Base-by-base conservation (phyloP, 2,888 invertebrate species). In the Drosophila lutescens region DNA sequence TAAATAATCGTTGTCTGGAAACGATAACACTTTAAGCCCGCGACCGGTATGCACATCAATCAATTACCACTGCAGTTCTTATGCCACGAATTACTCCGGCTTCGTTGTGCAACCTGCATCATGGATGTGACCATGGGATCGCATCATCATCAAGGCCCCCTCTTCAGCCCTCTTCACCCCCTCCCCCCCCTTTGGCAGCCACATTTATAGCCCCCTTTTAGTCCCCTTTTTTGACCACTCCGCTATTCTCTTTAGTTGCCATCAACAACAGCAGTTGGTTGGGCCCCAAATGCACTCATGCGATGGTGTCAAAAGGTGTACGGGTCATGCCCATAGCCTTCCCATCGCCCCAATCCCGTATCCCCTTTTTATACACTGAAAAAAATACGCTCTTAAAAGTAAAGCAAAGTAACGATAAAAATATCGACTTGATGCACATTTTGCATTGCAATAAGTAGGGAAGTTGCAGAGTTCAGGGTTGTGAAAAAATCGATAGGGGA, bases 231-330 rank as follows among this genome's bases (percentile, higher is more conserved):
- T 23, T 41, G 53, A 17, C 41, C 40, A 54, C 44, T 46, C 38
- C 41, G 34, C 30, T 1, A 41, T 51, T 50, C 58, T 23, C 61
- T 46, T 40, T 34, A 23, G 62, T 49, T 63, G 47, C 56, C 67
- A 67, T 66, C 67, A 70, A 55, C 44, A 70, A 61, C 71, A 70
- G 53, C 60, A 70, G 49, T 59, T 17, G 53, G 32, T 56, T 38
- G 47, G 57, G 56, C 56, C 56, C 51, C 34, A 56, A 73, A 69
- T 70, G 65, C 71, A 71, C 65, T 71, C 74, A 73, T 67, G 72
- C 71, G 63, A 70, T 67, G 74, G 77, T 74, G 84, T 78, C 80
- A 75, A 76, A 76, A 78, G 79, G 74, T 72, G 80, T 80, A 73
- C 57, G 76, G 78, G 80, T 70, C 79, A 75, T 53, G 63, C 65